Evolutionary conservation across 2,797 vertebrate genomes (phyloP), one percentile per base, ranked within the genome.

Genomic region (Mus minutoides): DNA sequence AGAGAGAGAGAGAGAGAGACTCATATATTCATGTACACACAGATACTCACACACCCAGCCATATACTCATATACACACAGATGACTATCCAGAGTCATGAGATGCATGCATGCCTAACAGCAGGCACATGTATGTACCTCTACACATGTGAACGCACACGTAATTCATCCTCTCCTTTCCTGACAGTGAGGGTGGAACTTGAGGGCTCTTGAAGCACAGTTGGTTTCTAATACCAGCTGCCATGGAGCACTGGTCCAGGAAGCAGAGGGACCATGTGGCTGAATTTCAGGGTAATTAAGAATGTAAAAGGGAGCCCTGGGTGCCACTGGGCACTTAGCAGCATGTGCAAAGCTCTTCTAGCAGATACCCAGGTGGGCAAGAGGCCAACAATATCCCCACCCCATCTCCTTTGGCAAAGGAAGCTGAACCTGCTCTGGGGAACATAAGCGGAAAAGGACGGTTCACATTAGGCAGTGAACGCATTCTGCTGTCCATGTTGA

Each of bases 341-440:
- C 97, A 97, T 96, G 95, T 49, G 97, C 95, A 92, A 90, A 98
- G 85, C 96, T 95, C 91, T 93, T 97, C 95, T 97, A 98, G 97
- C 98, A 98, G 98, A 97, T 62, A 92, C 96, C 62, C 73, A 89
- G 95, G 96, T 94, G 92, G 96, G 97, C 97, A 84, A 24, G 31
- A 85, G 90, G 96, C 96, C 97, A 98, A 60, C 26, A 60, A 6
- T 88, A 85, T 90, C 95, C 90, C 84, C 82, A 77, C 21, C 54
- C 94, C 93, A 91, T 88, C 67, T 95, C 40, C 90, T 93, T 96
- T 98, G 93, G 87, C 97, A 96, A 92, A 71, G 46, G 82, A 96
- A 26, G 37, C 79, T 75, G 83, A 96, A 90, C 78, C 60, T 83
- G 69, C 91, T 84, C 94, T 91, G n/a, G 79, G 95, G 93, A 94